A percentile compares a stretch with the other conserved stretches of the same genome.
Conservation (phyloP, 2,797 vertebrate genomes). For the Linurgus olivaceus region DNA sequence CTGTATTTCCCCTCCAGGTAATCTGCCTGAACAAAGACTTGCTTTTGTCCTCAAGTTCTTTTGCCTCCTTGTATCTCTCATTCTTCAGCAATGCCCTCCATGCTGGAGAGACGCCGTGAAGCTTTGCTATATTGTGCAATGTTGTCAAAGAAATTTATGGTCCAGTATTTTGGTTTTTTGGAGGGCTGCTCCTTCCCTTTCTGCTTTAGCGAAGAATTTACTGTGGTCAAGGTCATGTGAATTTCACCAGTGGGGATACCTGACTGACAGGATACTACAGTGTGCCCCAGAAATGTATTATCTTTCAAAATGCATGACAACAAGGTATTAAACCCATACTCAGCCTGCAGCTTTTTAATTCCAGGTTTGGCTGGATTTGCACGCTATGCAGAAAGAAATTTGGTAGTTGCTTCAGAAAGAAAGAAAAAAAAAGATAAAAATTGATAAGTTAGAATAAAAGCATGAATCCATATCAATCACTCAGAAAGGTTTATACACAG, state of each 20-base stretch:
- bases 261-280: background rate
- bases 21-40: slow-evolving; percentile 42
- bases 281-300: background rate
- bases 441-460: background rate
- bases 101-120: background rate
- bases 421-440: background rate
- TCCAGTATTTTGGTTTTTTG: background rate
- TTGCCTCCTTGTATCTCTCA: background rate
- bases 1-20: slow-evolving; percentile 27
- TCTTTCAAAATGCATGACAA: slow-evolving; percentile 4
- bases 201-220: slow-evolving; percentile 32
- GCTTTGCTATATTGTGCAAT: slow-evolving; percentile 13
- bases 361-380: background rate
- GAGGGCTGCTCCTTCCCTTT: slow-evolving; percentile 5
- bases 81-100: slow-evolving; percentile 21
- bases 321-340: background rate
- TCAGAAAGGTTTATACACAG: background rate
- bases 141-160: slow-evolving; percentile 56
- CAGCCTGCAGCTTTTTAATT: background rate
- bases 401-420: background rate
- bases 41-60: slow-evolving; percentile 21
- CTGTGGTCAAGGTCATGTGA: background rate
- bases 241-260: slow-evolving; percentile 11
- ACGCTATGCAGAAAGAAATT: background rate
- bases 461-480: slow-evolving; percentile 29